phyloP scores from a whole-genome alignment of 2,113 vertebrate species.

The Cyanistes caeruleus region DNA sequence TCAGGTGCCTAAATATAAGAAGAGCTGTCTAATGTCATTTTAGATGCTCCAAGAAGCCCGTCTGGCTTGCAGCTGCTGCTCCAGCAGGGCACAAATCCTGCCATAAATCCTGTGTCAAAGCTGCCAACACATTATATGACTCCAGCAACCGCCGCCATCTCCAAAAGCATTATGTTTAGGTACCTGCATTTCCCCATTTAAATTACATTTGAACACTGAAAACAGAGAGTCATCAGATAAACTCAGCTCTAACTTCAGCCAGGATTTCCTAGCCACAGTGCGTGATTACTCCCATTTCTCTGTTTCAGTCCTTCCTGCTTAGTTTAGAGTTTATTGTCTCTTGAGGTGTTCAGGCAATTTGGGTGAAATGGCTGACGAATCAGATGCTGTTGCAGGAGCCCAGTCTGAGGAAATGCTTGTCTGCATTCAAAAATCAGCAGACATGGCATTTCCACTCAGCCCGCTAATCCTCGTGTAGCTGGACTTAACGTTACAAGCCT shows the following conservation, averaged over 20 bases:
- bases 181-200: conserved; percentile 47
- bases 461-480: background rate
- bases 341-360: background rate
- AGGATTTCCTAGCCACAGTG: conserved; percentile 24
- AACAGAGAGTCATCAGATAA: conserved; percentile 42
- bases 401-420: background rate
- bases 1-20: conserved; percentile 59
- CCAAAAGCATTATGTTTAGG: conserved; percentile 43
- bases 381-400: background rate
- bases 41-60: conserved; percentile 49
- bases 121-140: conserved; percentile 59
- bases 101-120: conserved; percentile 63
- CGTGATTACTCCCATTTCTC: background rate
- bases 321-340: background rate
- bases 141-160: conserved; percentile 32
- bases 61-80: conserved; percentile 69
- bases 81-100: conserved; percentile 66
- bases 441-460: background rate
- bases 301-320: background rate
- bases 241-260: conserved; percentile 23
- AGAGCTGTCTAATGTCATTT: conserved; percentile 58
- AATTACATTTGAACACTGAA: conserved; percentile 42
- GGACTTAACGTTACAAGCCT: background rate
- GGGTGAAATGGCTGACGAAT: background rate
- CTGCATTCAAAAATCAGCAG: background rate